A percentile compares a stretch with the other conserved stretches of the same genome.
These are phyloP conservation scores for Trematomus bernacchii DNA, from an alignment of 2,797 vertebrate species.

Conservation along the genomic window DNA sequence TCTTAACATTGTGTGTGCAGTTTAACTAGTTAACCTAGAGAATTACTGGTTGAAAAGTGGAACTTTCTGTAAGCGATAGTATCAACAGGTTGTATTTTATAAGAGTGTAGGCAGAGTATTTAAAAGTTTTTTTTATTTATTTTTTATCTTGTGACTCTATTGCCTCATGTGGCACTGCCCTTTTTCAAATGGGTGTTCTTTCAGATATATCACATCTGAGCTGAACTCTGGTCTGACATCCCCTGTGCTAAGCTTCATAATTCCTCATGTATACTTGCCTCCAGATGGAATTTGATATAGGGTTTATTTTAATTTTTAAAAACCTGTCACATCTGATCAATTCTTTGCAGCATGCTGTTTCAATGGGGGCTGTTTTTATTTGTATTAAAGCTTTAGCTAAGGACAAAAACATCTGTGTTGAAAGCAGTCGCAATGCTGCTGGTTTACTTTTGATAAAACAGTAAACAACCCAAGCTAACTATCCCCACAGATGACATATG, in stretches of 20 bases:
- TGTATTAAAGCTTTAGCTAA: neutral
- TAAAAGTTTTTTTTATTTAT: neutral
- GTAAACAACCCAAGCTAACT: neutral
- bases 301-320: neutral
- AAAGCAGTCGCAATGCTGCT: neutral
- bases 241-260: neutral
- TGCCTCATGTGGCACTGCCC: slow-evolving; percentile 4
- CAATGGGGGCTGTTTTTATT: neutral
- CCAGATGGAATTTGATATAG: neutral
- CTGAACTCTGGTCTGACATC: slow-evolving; percentile 6
- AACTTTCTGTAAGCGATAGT: neutral
- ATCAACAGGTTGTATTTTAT: neutral
- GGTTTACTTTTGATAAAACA: neutral
- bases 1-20: neutral
- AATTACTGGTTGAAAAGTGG: neutral
- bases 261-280: slow-evolving; percentile 23
- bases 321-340: neutral
- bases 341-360: neutral
- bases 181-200: slow-evolving; percentile 16
- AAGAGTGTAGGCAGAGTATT: neutral
- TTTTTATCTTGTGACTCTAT: slow-evolving; percentile 9
- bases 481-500: neutral
- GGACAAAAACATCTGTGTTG: neutral
- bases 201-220: slow-evolving; percentile 16
- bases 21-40: neutral